Percentiles rank a stretch among this genome's conserved stretches.
These are phyloP conservation scores for Amblyteles armatorius DNA, from an alignment of 2,888 invertebrate species.

Conservation along the genomic window DNA sequence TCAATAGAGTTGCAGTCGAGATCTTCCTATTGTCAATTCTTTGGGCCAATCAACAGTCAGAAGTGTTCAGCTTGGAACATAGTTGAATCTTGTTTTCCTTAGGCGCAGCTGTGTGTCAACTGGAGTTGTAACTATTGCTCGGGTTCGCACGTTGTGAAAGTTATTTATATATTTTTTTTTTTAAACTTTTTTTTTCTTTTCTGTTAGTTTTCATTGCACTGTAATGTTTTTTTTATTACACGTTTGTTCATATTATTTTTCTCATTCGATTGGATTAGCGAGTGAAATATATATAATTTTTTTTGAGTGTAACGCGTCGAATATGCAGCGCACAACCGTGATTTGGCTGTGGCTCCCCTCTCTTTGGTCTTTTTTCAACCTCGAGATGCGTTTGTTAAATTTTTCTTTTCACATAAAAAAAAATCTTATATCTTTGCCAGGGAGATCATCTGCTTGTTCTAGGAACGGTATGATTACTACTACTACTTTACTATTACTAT, in stretches of 20 bases:
- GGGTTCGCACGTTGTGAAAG: constrained; percentile 73
- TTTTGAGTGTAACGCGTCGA: constrained; percentile 34
- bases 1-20: constrained; percentile 79
- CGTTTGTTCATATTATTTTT: constrained; percentile 20
- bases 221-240: constrained; percentile 66
- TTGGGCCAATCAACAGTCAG: constrained; percentile 82
- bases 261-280: constrained; percentile 15
- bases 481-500: constrained; percentile 61
- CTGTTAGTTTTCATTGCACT: constrained; percentile 74
- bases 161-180: constrained; percentile 31
- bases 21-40: constrained; percentile 81
- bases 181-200: constrained; percentile 66
- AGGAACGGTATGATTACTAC: constrained; percentile 69
- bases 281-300: background rate
- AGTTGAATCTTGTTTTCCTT: constrained; percentile 80
- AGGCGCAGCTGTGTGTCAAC: constrained; percentile 83
- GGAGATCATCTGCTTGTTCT: constrained; percentile 63
- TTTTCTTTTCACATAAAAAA: constrained; percentile 45
- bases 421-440: constrained; percentile 63
- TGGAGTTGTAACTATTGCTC: constrained; percentile 82
- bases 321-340: constrained; percentile 30
- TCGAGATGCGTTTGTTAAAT: constrained; percentile 62
- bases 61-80: constrained; percentile 78
- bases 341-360: constrained; percentile 35
- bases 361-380: constrained; percentile 65